phyloP scores from a whole-genome alignment of 2,888 invertebrate species.

The Acanthosepion esculentum region DNA sequence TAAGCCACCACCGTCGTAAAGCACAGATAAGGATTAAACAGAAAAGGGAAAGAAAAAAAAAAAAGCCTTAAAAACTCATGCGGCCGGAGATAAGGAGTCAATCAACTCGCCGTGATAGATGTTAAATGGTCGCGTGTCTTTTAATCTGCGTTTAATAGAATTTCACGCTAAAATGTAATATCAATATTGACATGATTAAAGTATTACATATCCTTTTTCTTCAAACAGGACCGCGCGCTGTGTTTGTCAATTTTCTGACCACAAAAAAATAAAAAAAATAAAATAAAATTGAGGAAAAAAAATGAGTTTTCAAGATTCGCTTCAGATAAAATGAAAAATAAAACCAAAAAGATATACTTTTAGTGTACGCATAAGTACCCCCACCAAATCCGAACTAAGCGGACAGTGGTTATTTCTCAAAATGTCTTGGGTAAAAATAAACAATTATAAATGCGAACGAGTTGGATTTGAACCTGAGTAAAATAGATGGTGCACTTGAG shows the following conservation, averaged over 20 bases:
- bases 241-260: not conserved
- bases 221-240: not conserved
- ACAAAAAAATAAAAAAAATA: not conserved
- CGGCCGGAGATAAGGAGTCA: not conserved
- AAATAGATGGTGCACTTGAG: no score
- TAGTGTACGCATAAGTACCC: no score
- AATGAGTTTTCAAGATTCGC: no score
- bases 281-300: no score
- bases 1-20: not conserved
- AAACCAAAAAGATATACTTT: no score
- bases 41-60: not conserved
- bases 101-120: slow-evolving; percentile 2
- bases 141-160: slow-evolving; percentile 8
- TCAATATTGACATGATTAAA: slow-evolving; percentile 21
- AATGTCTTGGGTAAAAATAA: no score
- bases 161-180: not conserved
- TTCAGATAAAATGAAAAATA: no score
- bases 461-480: no score
- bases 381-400: no score
- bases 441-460: no score
- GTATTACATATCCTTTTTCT: slow-evolving; percentile 1
- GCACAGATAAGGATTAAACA: not conserved
- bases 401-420: no score
- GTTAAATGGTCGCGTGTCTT: not conserved
- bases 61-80: not conserved